Evolutionary conservation across 2,888 invertebrate genomes (phyloP), one percentile per base, ranked within the genome.

Genomic region (Abrostola tripartita): DNA sequence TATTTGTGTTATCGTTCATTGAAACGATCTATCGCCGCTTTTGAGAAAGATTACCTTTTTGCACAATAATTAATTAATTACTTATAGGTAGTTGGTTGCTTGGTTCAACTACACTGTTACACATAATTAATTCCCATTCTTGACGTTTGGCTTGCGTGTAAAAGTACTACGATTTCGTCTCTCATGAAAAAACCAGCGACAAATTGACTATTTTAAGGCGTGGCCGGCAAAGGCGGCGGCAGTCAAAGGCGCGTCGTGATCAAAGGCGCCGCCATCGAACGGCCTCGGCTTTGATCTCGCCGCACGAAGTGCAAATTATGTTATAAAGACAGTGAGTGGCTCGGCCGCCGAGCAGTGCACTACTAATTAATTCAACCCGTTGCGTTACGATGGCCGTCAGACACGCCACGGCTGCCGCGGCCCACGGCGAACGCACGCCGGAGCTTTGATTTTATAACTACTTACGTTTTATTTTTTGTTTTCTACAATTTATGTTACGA

Each of bases 221-320:
- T 90, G 92, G 88, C 90, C 86, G 86, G 89, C 87, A 88, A 89
- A 88, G 92, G 92, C 92, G 93, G 93, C 90, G 85, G 87, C 88
- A 85, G 82, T 93, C 92, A 94, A 94, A 93, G 92, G 92, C 91
- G 85, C 87, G 87, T 82, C 82, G 87, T 90, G 94, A 95, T 95
- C 94, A 95, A 95, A 95, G 92, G 91, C 86, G 86, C 95, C 94
- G 94, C 89, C 92, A 88, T 87, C 90, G 89, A 89, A 84, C 85
- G 88, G 90, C 88, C 88, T 86, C 83, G 80, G 85, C 94, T 94
- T 95, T 95, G 94, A 95, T 94, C 91, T 92, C 85, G 85, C 94
- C 94, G 94, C 93, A 87, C 88, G 90, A 94, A 94, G 94, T 95
- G 95, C 95, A 95, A 95, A 95, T 95, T 95, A 95, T 94, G 93